Base-by-base conservation (phyloP, 1,140 invertebrate genomes). In the Battus philenor region DNA sequence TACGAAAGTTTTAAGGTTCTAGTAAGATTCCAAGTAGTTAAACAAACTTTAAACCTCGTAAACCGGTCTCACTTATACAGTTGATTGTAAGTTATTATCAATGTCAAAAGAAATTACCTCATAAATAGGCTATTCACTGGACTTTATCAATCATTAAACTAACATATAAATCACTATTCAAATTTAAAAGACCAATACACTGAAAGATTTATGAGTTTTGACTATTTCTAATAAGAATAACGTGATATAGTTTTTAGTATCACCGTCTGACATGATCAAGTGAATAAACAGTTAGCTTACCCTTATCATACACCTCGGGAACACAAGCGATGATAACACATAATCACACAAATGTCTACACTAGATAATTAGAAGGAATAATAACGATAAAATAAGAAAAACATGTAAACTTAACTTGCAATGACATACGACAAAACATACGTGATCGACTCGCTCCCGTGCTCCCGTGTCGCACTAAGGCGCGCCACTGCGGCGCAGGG, bases 271-370 rank as follows among this genome's bases (percentile, higher is more conserved):
- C 65, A 66, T 55, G 54, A 48, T 49, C 50, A 64, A 67, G 56
- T 54, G 34, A 60, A 54, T 65, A 65, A 60, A 70, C 59, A 49
- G 36, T 53, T 50, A 58, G 46, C 77, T 78, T 78, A 79, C 80
- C 74, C 65, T 84, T 84, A 80, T 83, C 75, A 68, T 58, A 62
- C 65, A 61, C 56, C 67, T 68, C 60, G 43, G 46, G 33, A 48
- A 56, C 76, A 64, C 71, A 66, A 49, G 41, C 61, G 61, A 68
- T 73, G 66, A 76, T 68, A 73, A 63, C 73, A 81, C 77, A 83
- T 81, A 83, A 83, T 83, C 79, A 83, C 77, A 68, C 64, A 52
- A 70, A 68, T 52, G 64, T 68, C 57, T 59, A 47, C 59, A 50
- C 54, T 59, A 47, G 53, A 70, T 70, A 64, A 66, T 64, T 50